Evolutionary conservation across 2,888 invertebrate genomes (phyloP), one percentile per base, ranked within the genome.

Genomic region (Laspeyria flexula): DNA sequence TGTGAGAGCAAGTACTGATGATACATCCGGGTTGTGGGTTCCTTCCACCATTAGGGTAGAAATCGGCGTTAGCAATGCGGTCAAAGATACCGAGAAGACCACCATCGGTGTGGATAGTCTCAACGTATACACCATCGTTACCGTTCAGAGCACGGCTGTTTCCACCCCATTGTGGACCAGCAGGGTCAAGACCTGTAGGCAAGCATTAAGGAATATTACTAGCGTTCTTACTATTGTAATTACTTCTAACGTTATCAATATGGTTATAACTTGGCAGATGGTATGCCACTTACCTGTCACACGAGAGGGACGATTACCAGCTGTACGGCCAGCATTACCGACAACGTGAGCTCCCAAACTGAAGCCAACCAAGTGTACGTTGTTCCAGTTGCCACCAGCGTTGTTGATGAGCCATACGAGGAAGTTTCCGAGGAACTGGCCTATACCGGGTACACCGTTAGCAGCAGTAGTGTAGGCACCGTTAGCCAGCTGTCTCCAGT

Each of bases 291-390:
- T 27, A 88, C 90, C 88, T 38, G 90, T 89, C 12, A 90, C 65
- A 47, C 88, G 78, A 1, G 54, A 55, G 1, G 82, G 73, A 1
- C 73, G 72, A 10, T 81, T 67, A 4, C 75, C 61, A 29, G 75
- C 66, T 0, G 56, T 55, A 3, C 87, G 83, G 1, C 88, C 88
- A 49, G 85, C 85, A 15, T 71, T 79, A 1, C 88, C 90, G 0
- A 86, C 86, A 5, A 88, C 67, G 50, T 90, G 90, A 55, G 88
- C 90, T 3, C 90, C 90, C 56, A 90, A 79, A 65, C 90, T 90
- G 77, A 82, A 83, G 16, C 90, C 90, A 18, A 89, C 75, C 18
- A 90, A 61, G 55, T 91, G 90, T 1, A 90, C 71, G 21, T 81
- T 81, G 55, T 81, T 79, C 81, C 83, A 86, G 62, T 83, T 79